Evolutionary conservation across 2,888 invertebrate genomes (phyloP).

Genomic region (Arctia plantaginis): DNA sequence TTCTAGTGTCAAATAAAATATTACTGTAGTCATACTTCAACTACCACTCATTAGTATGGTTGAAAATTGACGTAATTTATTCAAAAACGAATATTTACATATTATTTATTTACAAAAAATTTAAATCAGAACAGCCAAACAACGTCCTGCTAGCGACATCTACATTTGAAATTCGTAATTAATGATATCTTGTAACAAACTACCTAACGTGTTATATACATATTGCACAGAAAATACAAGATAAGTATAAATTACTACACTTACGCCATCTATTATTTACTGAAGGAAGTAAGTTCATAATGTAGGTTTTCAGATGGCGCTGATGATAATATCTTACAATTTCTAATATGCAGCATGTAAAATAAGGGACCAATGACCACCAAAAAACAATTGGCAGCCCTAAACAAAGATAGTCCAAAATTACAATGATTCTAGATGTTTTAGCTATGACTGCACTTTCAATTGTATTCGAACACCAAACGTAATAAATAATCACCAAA

Average conservation of each 20-base stretch:
- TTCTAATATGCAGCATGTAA: too few relatives aligned
- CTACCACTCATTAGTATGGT: not conserved
- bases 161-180: conserved; percentile 21
- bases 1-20: too few relatives aligned
- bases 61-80: not conserved
- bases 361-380: too few relatives aligned
- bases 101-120: not conserved
- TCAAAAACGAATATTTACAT: not conserved
- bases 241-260: conserved; percentile 3
- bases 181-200: conserved; percentile 8
- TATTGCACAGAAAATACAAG: not conserved
- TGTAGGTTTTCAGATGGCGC: conserved; percentile 31
- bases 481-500: too few relatives aligned
- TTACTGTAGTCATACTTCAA: too few relatives aligned
- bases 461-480: too few relatives aligned
- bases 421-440: too few relatives aligned
- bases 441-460: too few relatives aligned
- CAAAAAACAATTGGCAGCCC: too few relatives aligned
- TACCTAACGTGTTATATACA: conserved; percentile 4
- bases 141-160: conserved; percentile 36
- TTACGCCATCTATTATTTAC: conserved; percentile 29
- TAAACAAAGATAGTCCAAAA: too few relatives aligned
- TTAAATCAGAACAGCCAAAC: too few relatives aligned
- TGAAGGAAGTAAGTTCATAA: conserved; percentile 6
- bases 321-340: not conserved